phyloP scores from a whole-genome alignment of 2,888 invertebrate genomes.

The Apamea epomidion region DNA sequence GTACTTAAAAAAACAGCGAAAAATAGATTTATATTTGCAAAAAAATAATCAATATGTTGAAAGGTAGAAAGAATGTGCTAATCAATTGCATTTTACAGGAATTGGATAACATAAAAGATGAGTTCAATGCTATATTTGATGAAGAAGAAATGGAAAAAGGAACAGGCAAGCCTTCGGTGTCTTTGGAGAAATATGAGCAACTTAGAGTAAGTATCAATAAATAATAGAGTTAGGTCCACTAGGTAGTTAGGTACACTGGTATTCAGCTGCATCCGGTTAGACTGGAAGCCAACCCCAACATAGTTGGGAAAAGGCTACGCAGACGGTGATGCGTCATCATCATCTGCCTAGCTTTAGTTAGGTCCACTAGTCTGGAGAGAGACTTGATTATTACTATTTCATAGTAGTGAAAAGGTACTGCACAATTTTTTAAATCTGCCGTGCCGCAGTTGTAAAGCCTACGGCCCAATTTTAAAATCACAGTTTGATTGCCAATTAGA shows the following conservation, averaged over 20 bases:
- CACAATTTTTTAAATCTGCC: background rate
- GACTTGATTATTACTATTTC: background rate
- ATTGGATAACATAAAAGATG: conserved; percentile 83
- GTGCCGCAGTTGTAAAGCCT: too few species aligned
- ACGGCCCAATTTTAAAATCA: too few species aligned
- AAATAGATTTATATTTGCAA: background rate
- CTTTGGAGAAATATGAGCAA: conserved; percentile 81
- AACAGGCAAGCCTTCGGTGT: conserved; percentile 72
- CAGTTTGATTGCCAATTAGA: background rate
- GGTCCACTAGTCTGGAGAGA: background rate
- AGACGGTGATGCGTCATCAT: too few species aligned
- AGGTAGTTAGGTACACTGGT: too few species aligned
- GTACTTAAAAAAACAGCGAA: background rate
- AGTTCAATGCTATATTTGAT: conserved; percentile 79
- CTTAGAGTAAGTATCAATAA: conserved; percentile 72
- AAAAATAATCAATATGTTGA: background rate
- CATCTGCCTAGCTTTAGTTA: background rate
- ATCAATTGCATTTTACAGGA: conserved; percentile 75
- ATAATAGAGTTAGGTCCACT: background rate
- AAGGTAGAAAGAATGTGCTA: background rate
- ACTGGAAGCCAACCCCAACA: too few species aligned
- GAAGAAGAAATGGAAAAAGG: conserved; percentile 81
- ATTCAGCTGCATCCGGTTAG: too few species aligned
- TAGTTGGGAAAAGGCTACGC: too few species aligned
- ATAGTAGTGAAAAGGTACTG: too few species aligned